Evolutionary conservation across 2,113 vertebrate species (phyloP), one percentile per base, ranked within the genome.

Genomic region (Pyxicephalus adspersus): DNA sequence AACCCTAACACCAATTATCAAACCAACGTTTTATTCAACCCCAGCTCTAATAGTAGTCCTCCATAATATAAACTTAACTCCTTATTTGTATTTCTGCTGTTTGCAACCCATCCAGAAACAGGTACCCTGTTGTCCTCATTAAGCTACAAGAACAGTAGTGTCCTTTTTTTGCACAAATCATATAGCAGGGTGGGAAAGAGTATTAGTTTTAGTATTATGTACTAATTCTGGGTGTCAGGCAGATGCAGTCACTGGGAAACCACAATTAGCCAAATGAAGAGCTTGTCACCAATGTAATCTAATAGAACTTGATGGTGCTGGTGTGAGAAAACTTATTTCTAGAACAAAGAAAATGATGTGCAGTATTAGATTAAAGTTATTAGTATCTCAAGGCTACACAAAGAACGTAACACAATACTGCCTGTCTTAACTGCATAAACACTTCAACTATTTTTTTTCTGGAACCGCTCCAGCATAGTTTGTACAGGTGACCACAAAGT

Each of bases 241-340:
- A 54, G 70, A 77, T 8, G 52, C 25, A 58, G 54, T 66, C 60
- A 76, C 50, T 60, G 83, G 83, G 83, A 85, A 72, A 81, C 74
- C 20, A 54, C 76, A 85, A 85, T 85, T 85, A 85, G 75, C 83
- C 29, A 83, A 84, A 85, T 85, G 64, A 85, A 50, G 83, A 25
- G 54, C 29, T 80, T 85, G 84, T 83, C 84, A 85, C 64, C 26
- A 50, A 64, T 66, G 16, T 75, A 83, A 83, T 45, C 73, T 85
- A 84, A 85, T 84, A 76, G 16, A 63, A 83, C 57, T 64, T 29
- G 84, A 85, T 71, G 20, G 83, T 57, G 80, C 76, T 83, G 68
- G 70, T 72, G 65, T 45, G 71, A 66, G 52, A 70, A 78, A 76
- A 81, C 77, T 55, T 23, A 65, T 45, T 23, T 26, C 3, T 20